Conservation (phyloP, 2,797 vertebrate species). For the Eremophila alpestris region DNA sequence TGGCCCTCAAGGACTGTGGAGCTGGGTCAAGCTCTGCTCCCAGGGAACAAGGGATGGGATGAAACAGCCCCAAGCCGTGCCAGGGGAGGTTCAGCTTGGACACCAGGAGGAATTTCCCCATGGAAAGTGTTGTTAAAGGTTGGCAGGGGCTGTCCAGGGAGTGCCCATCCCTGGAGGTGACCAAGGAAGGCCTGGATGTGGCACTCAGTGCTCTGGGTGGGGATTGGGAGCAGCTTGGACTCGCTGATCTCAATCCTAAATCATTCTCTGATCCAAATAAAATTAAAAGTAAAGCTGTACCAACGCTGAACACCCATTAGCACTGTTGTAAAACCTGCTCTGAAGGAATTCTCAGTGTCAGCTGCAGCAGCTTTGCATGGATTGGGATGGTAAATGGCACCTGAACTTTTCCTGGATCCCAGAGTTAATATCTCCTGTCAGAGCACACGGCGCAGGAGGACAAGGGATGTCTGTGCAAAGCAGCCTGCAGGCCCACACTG, state of each 20-base stretch:
- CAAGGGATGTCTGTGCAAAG: neutral
- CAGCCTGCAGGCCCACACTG: neutral
- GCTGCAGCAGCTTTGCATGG: neutral
- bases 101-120: neutral
- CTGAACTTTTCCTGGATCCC: neutral
- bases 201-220: neutral
- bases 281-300: neutral
- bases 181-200: rapidly evolving
- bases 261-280: neutral
- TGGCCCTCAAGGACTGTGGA: neutral
- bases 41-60: neutral
- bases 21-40: neutral
- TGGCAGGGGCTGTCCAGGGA: neutral
- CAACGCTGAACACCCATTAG: too few relatives aligned
- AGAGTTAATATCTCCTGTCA: neutral
- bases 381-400: neutral
- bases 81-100: neutral
- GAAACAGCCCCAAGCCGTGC: rapidly evolving
- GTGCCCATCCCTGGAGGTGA: neutral
- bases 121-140: neutral
- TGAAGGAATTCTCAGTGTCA: neutral
- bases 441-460: neutral
- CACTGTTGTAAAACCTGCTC: neutral
- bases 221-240: rapidly evolving
- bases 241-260: rapidly evolving